A percentile compares a stretch with the other conserved stretches of the same genome.
These are phyloP conservation scores for Drosophila nebulosa DNA, from an alignment of 1,140 invertebrate species.

Conservation along the genomic window DNA sequence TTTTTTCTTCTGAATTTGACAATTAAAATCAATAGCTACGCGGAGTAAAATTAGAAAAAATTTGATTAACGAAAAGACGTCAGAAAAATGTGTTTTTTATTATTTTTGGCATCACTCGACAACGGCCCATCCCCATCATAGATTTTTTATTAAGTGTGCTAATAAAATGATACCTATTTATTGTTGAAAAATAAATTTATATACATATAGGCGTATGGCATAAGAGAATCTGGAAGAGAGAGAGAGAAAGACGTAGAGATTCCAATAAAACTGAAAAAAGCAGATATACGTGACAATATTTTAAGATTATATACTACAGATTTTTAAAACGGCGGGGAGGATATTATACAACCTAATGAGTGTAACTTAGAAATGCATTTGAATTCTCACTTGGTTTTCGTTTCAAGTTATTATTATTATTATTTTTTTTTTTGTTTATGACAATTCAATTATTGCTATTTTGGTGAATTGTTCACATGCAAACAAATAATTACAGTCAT, in stretches of 20 bases:
- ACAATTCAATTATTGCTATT: constrained; percentile 58
- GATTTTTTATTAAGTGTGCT: constrained; percentile 30
- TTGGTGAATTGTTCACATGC: constrained; percentile 43
- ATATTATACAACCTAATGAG: background rate
- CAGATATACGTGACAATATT: background rate
- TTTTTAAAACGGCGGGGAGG: background rate
- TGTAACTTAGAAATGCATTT: constrained; percentile 15
- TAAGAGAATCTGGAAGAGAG: background rate
- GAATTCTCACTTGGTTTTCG: background rate
- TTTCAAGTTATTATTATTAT: background rate
- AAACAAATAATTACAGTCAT: constrained; percentile 64
- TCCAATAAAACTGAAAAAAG: constrained; percentile 28
- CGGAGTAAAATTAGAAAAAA: too few relatives aligned
- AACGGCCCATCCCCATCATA: constrained; percentile 1
- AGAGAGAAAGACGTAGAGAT: too few relatives aligned
- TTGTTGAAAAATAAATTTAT: constrained; percentile 9
- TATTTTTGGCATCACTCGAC: constrained; percentile 47
- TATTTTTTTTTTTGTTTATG: constrained; percentile 22
- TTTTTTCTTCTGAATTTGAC: too few relatives aligned
- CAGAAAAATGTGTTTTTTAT: constrained; percentile 28
- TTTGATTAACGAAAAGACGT: constrained; percentile 9
- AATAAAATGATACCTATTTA: constrained; percentile 33
- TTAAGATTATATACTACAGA: constrained; percentile 18
- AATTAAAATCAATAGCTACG: background rate
- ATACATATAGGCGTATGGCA: background rate